These are phyloP conservation scores for Ligdia adustata DNA, from an alignment of 2,888 invertebrate species.

Conservation along the genomic window DNA sequence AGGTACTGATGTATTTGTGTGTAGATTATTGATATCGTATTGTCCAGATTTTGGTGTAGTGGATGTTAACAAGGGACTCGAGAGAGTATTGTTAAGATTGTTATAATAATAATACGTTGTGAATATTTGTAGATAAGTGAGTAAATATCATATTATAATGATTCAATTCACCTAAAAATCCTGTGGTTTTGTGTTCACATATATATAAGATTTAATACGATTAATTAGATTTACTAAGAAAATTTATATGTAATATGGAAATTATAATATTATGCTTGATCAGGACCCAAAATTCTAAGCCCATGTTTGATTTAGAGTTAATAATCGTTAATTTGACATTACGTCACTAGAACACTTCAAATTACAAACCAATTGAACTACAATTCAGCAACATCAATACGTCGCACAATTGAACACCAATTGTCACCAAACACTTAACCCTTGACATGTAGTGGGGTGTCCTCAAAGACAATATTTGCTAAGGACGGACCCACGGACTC, in stretches of 20 bases:
- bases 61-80: constrained; percentile 50
- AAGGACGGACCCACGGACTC: constrained; percentile 54
- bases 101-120: constrained; percentile 18
- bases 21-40: constrained; percentile 51
- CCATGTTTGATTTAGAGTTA: too few relatives aligned
- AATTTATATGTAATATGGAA: too few relatives aligned
- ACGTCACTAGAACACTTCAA: too few relatives aligned
- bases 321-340: too few relatives aligned
- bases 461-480: constrained; percentile 82
- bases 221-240: too few relatives aligned
- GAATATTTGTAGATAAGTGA: not conserved
- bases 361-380: constrained; percentile 16
- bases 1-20: constrained; percentile 4
- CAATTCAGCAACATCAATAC: constrained; percentile 22
- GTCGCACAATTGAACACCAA: constrained; percentile 46
- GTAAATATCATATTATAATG: too few relatives aligned
- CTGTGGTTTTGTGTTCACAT: too few relatives aligned
- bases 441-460: constrained; percentile 60
- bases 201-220: too few relatives aligned
- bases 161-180: too few relatives aligned
- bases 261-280: too few relatives aligned
- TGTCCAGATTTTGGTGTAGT: constrained; percentile 50
- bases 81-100: constrained; percentile 32
- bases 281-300: too few relatives aligned
- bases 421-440: constrained; percentile 60